phyloP scores from a whole-genome alignment of 1,140 invertebrate species.

The Daktulosphaira vitifoliae region DNA sequence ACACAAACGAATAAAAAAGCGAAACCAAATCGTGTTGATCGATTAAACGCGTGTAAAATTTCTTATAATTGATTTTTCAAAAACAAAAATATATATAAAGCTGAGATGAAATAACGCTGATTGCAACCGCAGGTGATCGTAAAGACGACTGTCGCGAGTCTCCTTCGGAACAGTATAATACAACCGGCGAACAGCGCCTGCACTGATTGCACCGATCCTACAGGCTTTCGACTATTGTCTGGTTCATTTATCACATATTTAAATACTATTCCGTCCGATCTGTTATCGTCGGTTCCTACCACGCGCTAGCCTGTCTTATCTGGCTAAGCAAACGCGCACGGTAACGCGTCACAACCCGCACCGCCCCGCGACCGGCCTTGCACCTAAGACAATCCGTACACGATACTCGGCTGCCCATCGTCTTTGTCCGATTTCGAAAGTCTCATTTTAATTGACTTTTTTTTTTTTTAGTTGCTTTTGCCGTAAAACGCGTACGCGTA shows the following conservation, averaged over 20 bases:
- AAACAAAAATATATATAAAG: too few relatives aligned
- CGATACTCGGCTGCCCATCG: neutral
- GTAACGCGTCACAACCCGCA: neutral
- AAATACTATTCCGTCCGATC: neutral
- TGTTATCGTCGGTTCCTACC: neutral
- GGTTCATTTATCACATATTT: neutral
- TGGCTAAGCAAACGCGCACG: neutral
- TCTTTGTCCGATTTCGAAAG: constrained; percentile 16
- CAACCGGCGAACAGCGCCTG: constrained; percentile 2
- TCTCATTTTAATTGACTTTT: neutral
- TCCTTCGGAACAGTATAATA: neutral
- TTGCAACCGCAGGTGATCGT: too few relatives aligned
- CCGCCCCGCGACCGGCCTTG: neutral
- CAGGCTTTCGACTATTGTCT: constrained; percentile 12
- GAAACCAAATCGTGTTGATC: too few relatives aligned
- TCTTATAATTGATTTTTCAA: too few relatives aligned
- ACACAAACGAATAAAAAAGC: too few relatives aligned
- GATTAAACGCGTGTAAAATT: too few relatives aligned
- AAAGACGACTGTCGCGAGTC: too few relatives aligned
- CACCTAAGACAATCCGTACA: neutral
- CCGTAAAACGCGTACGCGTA: too few relatives aligned
- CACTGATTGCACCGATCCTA: constrained; percentile 25
- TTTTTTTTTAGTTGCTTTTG: too few relatives aligned
- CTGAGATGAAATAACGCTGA: too few relatives aligned
- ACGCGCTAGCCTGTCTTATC: neutral